Conservation (phyloP, 2,797 vertebrate species). For the Rhodeus uyekii region DNA sequence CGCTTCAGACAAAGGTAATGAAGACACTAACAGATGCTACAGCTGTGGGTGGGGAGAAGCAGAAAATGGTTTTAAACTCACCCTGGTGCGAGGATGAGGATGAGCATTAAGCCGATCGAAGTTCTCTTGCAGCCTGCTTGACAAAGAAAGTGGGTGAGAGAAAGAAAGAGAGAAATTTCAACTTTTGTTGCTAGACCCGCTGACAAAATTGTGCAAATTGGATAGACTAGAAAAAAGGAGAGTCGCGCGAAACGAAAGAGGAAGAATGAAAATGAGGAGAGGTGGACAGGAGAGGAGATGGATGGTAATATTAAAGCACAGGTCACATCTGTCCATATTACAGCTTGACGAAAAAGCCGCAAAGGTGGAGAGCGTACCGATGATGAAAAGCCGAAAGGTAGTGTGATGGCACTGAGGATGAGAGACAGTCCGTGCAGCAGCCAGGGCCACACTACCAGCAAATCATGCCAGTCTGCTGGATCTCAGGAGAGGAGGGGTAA, state of each 20-base stretch:
- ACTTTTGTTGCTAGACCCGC: constrained; percentile 38
- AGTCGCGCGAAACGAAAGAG: constrained; percentile 16
- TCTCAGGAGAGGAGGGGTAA: constrained; percentile 49
- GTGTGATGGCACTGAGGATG: constrained; percentile 31
- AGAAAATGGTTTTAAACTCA: constrained; percentile 55
- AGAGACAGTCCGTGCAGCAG: constrained; percentile 55
- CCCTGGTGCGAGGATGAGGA: constrained; percentile 46
- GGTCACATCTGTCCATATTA: constrained; percentile 20
- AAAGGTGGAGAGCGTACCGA: constrained; percentile 28
- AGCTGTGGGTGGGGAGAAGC: constrained; percentile 52
- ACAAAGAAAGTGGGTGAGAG: constrained; percentile 53
- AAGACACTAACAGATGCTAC: constrained; percentile 49
- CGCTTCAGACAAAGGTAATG: constrained; percentile 50
- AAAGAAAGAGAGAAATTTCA: constrained; percentile 45
- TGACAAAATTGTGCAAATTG: constrained; percentile 31
- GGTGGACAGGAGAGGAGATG: constrained; percentile 9
- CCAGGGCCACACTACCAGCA: constrained; percentile 69
- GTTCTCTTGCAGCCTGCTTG: constrained; percentile 66
- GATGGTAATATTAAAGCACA: constrained; percentile 29
- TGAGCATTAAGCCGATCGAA: constrained; percentile 59
- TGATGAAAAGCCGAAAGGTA: constrained; percentile 15
- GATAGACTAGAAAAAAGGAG: constrained; percentile 32
- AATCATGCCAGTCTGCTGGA: constrained; percentile 71
- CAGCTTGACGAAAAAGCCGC: not conserved
- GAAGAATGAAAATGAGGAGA: constrained; percentile 11